phyloP scores from a whole-genome alignment of 2,113 vertebrate genomes.

The Chaetodon trifascialis region DNA sequence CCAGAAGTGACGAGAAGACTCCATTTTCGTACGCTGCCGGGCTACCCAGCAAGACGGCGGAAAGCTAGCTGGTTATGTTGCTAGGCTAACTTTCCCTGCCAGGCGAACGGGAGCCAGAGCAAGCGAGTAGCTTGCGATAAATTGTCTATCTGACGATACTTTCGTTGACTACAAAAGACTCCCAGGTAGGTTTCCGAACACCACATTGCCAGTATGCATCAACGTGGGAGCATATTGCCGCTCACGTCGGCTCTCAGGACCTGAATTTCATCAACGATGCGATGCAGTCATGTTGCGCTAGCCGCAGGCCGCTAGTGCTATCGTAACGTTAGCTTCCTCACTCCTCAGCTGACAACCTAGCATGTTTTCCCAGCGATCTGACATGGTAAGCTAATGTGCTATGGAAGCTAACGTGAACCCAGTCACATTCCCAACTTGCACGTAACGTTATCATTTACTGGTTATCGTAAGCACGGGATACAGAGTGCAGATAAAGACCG shows the following conservation, averaged over 20 bases:
- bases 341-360: slow-evolving; percentile 51
- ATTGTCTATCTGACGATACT: slow-evolving; percentile 59
- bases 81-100: slow-evolving; percentile 72
- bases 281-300: slow-evolving; percentile 34
- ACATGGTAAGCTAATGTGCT: slow-evolving; percentile 45
- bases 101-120: slow-evolving; percentile 42
- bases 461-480: neutral
- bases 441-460: too few species aligned
- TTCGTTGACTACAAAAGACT: slow-evolving; percentile 77
- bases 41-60: slow-evolving; percentile 38
- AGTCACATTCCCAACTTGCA: slow-evolving; percentile 5
- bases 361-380: slow-evolving; percentile 8
- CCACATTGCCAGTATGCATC: neutral
- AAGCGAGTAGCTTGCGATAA: slow-evolving; percentile 42
- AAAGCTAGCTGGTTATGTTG: slow-evolving; percentile 63
- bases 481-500: neutral
- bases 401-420: neutral
- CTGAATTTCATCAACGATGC: neutral
- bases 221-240: fast-evolving
- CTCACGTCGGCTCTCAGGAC: fast-evolving
- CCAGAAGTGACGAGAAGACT: slow-evolving; percentile 60
- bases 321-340: slow-evolving; percentile 27
- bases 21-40: slow-evolving; percentile 66
- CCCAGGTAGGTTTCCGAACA: slow-evolving; percentile 70
- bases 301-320: slow-evolving; percentile 43